Percentiles rank a stretch among this genome's conserved stretches.
Conservation (phyloP, 2,888 invertebrate species). For the Ormyrus nitidulus region DNA sequence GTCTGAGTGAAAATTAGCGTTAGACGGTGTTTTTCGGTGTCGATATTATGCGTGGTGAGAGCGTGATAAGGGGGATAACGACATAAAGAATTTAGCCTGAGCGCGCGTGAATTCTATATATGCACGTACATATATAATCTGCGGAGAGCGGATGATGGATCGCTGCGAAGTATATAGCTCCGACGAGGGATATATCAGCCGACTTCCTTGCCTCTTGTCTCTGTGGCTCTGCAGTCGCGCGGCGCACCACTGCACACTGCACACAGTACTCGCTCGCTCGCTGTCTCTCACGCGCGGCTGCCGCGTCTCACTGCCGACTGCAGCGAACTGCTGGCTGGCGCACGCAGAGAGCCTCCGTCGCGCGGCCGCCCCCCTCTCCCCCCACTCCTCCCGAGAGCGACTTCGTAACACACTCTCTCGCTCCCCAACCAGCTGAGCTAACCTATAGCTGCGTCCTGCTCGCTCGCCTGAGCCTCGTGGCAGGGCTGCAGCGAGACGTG, state of each 20-base stretch:
- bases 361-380: slow-evolving; percentile 33
- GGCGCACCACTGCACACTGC: slow-evolving; percentile 30
- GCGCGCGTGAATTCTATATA: too few relatives aligned
- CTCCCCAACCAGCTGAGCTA: slow-evolving; percentile 41
- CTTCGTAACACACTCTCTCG: slow-evolving; percentile 28
- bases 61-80: too few relatives aligned
- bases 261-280: slow-evolving; percentile 62
- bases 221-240: background rate
- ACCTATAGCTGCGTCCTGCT: slow-evolving; percentile 5
- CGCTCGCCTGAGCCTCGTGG: background rate
- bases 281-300: slow-evolving; percentile 66
- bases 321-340: slow-evolving; percentile 57
- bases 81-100: too few relatives aligned
- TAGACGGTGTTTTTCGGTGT: too few relatives aligned
- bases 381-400: background rate
- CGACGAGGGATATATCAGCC: too few relatives aligned
- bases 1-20: too few relatives aligned
- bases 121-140: too few relatives aligned
- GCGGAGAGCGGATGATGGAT: too few relatives aligned
- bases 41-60: too few relatives aligned
- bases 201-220: too few relatives aligned
- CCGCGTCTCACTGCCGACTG: slow-evolving; percentile 74
- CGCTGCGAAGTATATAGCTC: too few relatives aligned
- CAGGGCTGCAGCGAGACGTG: background rate
- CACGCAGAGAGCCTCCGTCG: slow-evolving; percentile 29